Conservation (phyloP, 2,113 vertebrate species). For the Copsychus sechellarum region DNA sequence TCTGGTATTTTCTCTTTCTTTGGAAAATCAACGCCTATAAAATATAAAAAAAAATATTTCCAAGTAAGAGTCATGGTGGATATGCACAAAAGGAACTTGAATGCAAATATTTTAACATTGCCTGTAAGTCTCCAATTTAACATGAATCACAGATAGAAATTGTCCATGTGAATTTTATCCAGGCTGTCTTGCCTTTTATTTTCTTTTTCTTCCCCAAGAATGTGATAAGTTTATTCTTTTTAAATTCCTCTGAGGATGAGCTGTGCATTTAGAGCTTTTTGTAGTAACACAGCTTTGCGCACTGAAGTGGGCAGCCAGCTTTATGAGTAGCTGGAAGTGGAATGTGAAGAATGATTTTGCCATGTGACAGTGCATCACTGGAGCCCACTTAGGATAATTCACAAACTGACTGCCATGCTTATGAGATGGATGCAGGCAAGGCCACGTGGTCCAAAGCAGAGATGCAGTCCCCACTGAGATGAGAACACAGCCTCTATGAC, state of each 20-base stretch:
- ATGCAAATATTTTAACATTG: background rate
- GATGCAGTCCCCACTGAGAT: background rate
- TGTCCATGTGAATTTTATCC: slow-evolving; percentile 9
- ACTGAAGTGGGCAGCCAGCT: background rate
- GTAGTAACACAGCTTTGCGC: slow-evolving; percentile 37
- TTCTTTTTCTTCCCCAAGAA: background rate
- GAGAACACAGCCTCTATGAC: background rate
- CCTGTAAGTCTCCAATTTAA: background rate
- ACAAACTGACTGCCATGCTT: background rate
- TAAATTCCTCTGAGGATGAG: slow-evolving; percentile 46
- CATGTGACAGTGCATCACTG: background rate
- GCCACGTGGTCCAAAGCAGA: accelerated
- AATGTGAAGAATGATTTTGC: slow-evolving; percentile 45
- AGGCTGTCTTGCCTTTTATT: background rate
- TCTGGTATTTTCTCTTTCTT: slow-evolving; percentile 4
- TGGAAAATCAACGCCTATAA: background rate
- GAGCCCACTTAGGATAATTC: background rate
- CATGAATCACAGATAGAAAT: slow-evolving; percentile 11
- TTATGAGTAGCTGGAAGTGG: slow-evolving; percentile 26
- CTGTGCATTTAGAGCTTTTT: slow-evolving; percentile 37
- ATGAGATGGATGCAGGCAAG: accelerated
- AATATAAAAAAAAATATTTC: background rate
- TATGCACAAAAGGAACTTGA: background rate
- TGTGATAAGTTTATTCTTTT: slow-evolving; percentile 62
- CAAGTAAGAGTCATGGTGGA: background rate